Base-by-base conservation (phyloP, 2,797 vertebrate genomes). In the Nyctibius grandis region DNA sequence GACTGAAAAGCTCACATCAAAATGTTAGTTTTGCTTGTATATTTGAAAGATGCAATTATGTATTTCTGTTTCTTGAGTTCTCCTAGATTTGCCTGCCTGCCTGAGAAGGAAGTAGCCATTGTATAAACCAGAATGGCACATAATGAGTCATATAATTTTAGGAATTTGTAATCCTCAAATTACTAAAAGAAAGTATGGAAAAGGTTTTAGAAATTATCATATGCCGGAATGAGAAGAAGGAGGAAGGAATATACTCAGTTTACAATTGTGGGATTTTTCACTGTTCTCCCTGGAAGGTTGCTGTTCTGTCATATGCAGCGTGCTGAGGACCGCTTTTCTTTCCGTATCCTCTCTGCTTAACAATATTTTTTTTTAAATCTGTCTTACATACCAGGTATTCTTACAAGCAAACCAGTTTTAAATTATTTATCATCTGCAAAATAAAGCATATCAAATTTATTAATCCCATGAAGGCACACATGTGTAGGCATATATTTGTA, bases 321-420 rank as follows among this genome's bases (percentile, higher is more conserved):
- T 59, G 20, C 34, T 61, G n/a, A 77, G 44, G 68, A 89, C n/a
- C 60, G 93, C 0, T 72, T 88, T 94, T 95, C 42, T 96, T 91
- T 91, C 89, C 76, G 12, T 82, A 85, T 38, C 26, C 22, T 91
- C 36, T 94, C 80, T 94, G 89, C 54, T 95, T 97, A 94, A 63
- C 54, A 92, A 90, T 54, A 82, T n/a, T 11, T 73, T 11, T 91
- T 69, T 68, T 47, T 22, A 87, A 94, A 94, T 50, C 15, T 61
- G 18, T 22, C 18, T 80, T 82, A 69, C 22, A 12, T 61, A 65
- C 8, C 28, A 72, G 19, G 21, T 77, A 51, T 64, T 86, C 60
- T 83, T 84, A 72, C 60, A 94, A 38, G 36, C 1, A 82, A 78
- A 78, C 1, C 4, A 44, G 10, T 79, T 91, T 82, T 45, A 87